Conservation (phyloP, 2,797 vertebrate genomes). For the Simalia tracyae region DNA sequence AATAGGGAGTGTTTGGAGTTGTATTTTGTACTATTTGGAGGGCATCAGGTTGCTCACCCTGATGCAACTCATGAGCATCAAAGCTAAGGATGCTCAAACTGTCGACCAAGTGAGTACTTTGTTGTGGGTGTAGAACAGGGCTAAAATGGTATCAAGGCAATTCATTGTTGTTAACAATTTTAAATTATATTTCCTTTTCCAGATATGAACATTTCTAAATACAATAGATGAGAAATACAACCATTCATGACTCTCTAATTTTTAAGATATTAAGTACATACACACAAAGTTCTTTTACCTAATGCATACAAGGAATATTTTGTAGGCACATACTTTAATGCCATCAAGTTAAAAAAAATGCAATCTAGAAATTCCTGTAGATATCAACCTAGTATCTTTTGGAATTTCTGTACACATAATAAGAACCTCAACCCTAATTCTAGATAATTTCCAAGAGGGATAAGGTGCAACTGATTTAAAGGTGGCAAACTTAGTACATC, state of each 20-base stretch:
- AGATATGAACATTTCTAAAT: not conserved
- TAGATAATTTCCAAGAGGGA: not conserved
- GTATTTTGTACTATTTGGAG: no score
- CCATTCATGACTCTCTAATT: not conserved
- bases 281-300: not conserved
- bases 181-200: not conserved
- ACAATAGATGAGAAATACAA: not conserved
- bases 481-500: not conserved
- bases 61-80: no score
- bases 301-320: not conserved
- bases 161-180: not conserved
- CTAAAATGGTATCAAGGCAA: no score
- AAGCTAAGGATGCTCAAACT: no score
- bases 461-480: not conserved
- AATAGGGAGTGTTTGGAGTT: no score
- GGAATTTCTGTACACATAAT: not conserved
- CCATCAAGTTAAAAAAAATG: not conserved
- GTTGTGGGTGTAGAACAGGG: no score
- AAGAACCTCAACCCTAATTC: not conserved
- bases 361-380: not conserved
- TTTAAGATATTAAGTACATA: not conserved
- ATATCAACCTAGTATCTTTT: not conserved
- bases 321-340: not conserved
- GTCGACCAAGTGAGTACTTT: no score
- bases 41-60: no score